phyloP scores from a whole-genome alignment of 2,888 invertebrate genomes.

The Limnephilus marmoratus region DNA sequence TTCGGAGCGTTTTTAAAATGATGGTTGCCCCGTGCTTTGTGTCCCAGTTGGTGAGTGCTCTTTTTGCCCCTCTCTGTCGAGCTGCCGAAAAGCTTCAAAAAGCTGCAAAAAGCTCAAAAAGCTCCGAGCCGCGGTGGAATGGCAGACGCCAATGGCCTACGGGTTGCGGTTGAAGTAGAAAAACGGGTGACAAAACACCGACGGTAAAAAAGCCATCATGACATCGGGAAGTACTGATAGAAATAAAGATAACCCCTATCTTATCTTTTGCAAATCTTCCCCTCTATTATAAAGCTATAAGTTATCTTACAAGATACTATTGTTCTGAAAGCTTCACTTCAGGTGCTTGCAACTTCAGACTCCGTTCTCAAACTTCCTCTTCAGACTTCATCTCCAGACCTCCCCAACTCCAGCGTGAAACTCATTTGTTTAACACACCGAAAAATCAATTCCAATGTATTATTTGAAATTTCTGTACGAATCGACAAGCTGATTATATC shows the following conservation, averaged over 20 bases:
- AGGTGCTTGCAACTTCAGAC: not conserved
- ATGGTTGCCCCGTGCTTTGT: not conserved
- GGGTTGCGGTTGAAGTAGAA: not conserved
- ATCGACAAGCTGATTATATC: too few species aligned
- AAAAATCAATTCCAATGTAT: not conserved
- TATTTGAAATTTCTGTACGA: not conserved
- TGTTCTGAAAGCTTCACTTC: not conserved
- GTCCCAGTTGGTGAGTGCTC: conserved; percentile 17
- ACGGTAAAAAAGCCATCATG: not conserved
- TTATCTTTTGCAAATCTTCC: not conserved
- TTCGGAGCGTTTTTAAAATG: not conserved
- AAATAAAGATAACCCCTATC: not conserved
- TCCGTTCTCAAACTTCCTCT: not conserved
- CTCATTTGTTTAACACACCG: not conserved
- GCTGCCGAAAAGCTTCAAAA: not conserved
- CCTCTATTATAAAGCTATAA: not conserved
- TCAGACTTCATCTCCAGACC: too few species aligned
- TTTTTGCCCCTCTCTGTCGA: conserved; percentile 7
- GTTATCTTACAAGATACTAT: not conserved
- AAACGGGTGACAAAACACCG: not conserved
- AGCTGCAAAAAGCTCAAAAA: not conserved
- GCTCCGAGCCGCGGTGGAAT: not conserved
- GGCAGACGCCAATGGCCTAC: too few species aligned
- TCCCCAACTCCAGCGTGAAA: not conserved
- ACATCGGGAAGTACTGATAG: not conserved